phyloP scores from a whole-genome alignment of 2,888 invertebrate species.

The Ferrisia virgata region DNA sequence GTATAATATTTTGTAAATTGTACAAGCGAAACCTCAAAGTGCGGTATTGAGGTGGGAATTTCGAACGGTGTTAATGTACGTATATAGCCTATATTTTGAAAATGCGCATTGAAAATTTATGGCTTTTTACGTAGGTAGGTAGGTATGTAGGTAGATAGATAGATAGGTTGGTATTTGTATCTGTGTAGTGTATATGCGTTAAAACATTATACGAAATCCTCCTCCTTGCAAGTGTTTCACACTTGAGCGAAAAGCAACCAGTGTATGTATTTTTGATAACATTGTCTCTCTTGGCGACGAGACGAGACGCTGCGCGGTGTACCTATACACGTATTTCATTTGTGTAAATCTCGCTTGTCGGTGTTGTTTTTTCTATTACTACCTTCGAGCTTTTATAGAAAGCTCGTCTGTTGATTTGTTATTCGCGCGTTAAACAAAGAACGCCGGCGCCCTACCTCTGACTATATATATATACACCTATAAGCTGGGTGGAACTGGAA shows the following conservation, averaged over 20 bases:
- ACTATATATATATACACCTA: too few species aligned
- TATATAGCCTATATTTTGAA: not conserved
- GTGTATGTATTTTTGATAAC: conserved; percentile 12
- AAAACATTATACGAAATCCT: not conserved
- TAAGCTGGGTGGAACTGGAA: not conserved
- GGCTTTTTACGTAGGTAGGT: not conserved
- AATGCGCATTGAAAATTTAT: not conserved
- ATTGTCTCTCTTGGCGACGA: not conserved
- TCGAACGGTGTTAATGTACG: not conserved
- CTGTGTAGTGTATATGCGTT: too few species aligned
- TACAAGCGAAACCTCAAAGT: not conserved
- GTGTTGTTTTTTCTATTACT: not conserved
- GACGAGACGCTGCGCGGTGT: too few species aligned
- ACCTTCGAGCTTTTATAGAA: not conserved
- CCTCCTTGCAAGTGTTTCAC: not conserved
- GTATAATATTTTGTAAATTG: conserved; percentile 1
- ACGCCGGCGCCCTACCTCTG: too few species aligned
- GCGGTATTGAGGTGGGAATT: not conserved
- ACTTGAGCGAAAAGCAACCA: not conserved
- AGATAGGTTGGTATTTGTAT: too few species aligned
- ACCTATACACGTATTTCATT: not conserved
- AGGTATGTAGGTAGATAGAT: too few species aligned
- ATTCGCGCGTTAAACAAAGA: not conserved
- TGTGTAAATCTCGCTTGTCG: not conserved
- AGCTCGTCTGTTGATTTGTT: not conserved